phyloP scores from a whole-genome alignment of 1,140 invertebrate species.

The Mylabris phalerata region DNA sequence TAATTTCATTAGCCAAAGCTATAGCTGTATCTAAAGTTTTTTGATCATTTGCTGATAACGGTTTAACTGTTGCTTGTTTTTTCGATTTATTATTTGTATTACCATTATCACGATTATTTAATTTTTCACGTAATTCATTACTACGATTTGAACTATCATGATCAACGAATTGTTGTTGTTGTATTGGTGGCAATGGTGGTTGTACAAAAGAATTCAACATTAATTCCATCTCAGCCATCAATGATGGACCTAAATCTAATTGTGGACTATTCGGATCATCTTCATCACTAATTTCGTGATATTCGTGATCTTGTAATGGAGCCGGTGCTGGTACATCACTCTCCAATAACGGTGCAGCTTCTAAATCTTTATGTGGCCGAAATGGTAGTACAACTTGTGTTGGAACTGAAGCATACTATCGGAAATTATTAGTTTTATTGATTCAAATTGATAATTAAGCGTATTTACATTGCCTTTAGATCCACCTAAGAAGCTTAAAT shows the following conservation, averaged over 20 bases:
- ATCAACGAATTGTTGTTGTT: constrained; percentile 40
- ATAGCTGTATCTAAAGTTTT: constrained; percentile 91
- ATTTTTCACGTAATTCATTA: constrained; percentile 65
- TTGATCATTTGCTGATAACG: constrained; percentile 89
- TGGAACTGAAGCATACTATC: constrained; percentile 67
- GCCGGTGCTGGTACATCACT: constrained; percentile 34
- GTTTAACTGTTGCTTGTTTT: constrained; percentile 81
- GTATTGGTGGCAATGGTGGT: not conserved
- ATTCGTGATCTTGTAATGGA: constrained; percentile 62
- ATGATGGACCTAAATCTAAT: constrained; percentile 85
- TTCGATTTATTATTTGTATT: constrained; percentile 49
- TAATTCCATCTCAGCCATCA: constrained; percentile 93
- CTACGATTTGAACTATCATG: constrained; percentile 55
- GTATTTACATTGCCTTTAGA: constrained; percentile 49
- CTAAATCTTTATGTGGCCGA: constrained; percentile 74
- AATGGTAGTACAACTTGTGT: constrained; percentile 82
- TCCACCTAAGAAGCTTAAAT: constrained; percentile 77
- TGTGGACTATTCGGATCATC: constrained; percentile 54
- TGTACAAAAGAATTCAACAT: constrained; percentile 62
- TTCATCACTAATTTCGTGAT: constrained; percentile 89
- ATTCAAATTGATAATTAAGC: not conserved
- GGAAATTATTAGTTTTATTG: constrained; percentile 11
- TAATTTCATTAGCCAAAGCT: constrained; percentile 88
- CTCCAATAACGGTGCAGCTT: constrained; percentile 49
- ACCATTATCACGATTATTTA: constrained; percentile 27